Percentiles rank a stretch among this genome's conserved stretches.
phyloP scores from a whole-genome alignment of 2,113 vertebrate species.

The Stegastes partitus region DNA sequence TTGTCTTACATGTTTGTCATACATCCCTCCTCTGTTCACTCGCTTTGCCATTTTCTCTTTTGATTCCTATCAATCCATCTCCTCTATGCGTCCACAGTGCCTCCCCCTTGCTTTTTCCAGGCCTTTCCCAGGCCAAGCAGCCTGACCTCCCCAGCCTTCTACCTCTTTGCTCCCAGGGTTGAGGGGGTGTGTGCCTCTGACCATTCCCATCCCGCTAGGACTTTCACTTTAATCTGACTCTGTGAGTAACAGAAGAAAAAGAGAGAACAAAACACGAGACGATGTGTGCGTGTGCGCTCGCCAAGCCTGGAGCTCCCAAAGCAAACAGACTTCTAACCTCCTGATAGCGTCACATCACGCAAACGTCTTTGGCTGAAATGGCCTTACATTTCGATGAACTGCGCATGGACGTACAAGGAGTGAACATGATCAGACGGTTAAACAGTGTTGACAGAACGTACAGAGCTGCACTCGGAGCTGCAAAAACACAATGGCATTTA shows the following conservation, averaged over 20 bases:
- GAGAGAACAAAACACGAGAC: constrained; percentile 35
- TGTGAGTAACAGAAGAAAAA: constrained; percentile 60
- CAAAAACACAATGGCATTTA: constrained; percentile 31
- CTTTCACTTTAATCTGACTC: constrained; percentile 77
- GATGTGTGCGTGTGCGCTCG: constrained; percentile 17
- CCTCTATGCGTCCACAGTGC: constrained; percentile 31
- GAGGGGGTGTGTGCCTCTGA: constrained; percentile 60
- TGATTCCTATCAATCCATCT: constrained; percentile 53
- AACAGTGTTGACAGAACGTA: constrained; percentile 51
- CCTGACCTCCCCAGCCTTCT: constrained; percentile 78
- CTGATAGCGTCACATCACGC: constrained; percentile 69
- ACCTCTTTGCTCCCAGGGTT: constrained; percentile 77
- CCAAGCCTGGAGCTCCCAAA: constrained; percentile 55
- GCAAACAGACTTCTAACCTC: constrained; percentile 68
- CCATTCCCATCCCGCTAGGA: constrained; percentile 75
- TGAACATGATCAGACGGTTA: constrained; percentile 12
- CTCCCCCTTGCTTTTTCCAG: constrained; percentile 59
- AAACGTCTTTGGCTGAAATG: constrained; percentile 51
- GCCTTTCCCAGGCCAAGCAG: constrained; percentile 82
- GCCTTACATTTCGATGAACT: constrained; percentile 55
- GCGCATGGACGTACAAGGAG: constrained; percentile 42
- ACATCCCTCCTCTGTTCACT: neutral
- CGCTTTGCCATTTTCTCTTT: constrained; percentile 15
- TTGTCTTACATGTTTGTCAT: neutral
- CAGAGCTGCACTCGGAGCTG: constrained; percentile 16